Conservation (phyloP, 2,113 vertebrate species). For the Tetrax tetrax region DNA sequence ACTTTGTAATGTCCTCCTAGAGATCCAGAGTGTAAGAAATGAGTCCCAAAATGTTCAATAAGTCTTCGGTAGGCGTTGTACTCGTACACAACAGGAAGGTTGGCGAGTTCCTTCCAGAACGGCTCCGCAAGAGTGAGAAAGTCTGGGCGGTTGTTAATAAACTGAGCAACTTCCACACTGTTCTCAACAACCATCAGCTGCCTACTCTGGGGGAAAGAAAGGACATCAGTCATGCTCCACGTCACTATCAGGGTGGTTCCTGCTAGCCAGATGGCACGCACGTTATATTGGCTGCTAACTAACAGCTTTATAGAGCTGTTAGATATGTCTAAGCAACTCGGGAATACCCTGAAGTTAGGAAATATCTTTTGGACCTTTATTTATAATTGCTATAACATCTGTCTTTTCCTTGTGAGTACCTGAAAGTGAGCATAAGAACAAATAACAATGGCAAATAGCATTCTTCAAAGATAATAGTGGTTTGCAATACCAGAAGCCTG, state of each 20-base stretch:
- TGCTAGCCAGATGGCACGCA: background rate
- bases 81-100: constrained; percentile 85
- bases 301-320: background rate
- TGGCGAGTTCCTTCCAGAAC: constrained; percentile 88
- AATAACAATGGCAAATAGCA: background rate
- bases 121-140: constrained; percentile 84
- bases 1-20: constrained; percentile 89
- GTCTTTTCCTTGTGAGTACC: background rate
- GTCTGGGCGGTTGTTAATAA: constrained; percentile 88
- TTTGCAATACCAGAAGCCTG: background rate
- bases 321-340: background rate
- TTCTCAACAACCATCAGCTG: constrained; percentile 87
- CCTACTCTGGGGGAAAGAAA: constrained; percentile 74
- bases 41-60: constrained; percentile 87
- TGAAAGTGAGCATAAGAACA: background rate
- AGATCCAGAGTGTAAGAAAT: constrained; percentile 89
- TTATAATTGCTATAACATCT: background rate
- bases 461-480: background rate
- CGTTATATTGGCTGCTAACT: background rate
- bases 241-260: background rate
- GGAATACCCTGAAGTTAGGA: background rate
- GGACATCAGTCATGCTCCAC: background rate
- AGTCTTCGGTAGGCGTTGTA: constrained; percentile 80
- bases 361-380: background rate
- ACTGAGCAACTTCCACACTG: constrained; percentile 90